These are phyloP conservation scores for Leptinotarsa peninsularis DNA, from an alignment of 2,888 invertebrate genomes.

Conservation along the genomic window DNA sequence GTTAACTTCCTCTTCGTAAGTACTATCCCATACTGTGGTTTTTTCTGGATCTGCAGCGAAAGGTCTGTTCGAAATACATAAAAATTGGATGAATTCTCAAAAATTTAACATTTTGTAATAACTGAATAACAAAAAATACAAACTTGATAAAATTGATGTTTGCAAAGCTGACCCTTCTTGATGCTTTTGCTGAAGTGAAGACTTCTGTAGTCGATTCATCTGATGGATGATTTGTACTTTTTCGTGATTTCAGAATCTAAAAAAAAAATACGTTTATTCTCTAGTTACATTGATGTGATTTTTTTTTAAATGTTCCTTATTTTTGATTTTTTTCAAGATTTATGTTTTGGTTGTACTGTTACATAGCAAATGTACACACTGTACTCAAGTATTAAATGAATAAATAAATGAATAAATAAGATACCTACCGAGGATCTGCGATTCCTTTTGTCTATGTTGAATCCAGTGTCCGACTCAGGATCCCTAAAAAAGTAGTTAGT, in stretches of 20 bases:
- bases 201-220: constrained; percentile 48
- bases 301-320: too few species aligned
- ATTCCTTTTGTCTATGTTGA: constrained; percentile 4
- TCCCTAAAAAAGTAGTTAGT: background rate
- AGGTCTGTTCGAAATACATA: constrained; percentile 46
- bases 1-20: constrained; percentile 57
- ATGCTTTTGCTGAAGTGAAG: constrained; percentile 36
- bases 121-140: constrained; percentile 34
- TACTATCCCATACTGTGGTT: constrained; percentile 59
- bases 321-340: too few species aligned
- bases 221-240: constrained; percentile 50
- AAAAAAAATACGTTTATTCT: constrained; percentile 1
- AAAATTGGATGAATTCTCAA: background rate
- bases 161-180: constrained; percentile 59
- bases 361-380: too few species aligned
- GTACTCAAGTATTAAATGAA: too few species aligned
- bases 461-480: background rate
- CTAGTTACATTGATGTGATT: background rate
- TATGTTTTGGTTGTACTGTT: too few species aligned
- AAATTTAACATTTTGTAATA: background rate
- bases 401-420: background rate
- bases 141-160: constrained; percentile 58
- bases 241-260: constrained; percentile 53
- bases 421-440: constrained; percentile 9
- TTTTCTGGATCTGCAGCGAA: constrained; percentile 57